Percentiles rank a stretch among this genome's conserved stretches.
Conservation (phyloP, 2,888 invertebrate genomes). For the Campoplex capitator region DNA sequence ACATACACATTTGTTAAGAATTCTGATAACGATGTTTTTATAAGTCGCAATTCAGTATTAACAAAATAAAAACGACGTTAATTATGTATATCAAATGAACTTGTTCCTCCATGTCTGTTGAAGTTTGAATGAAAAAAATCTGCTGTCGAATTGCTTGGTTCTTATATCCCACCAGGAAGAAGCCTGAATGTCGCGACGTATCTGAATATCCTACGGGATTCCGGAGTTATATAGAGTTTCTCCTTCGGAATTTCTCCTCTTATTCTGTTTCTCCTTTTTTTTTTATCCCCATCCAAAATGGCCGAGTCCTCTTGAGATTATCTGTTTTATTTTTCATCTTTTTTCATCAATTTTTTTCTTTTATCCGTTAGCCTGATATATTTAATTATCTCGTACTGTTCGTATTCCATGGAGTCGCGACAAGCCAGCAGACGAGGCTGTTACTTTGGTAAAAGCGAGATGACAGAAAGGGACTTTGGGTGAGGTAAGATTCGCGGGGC, state of each 20-base stretch:
- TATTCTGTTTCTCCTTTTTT: constrained; percentile 3
- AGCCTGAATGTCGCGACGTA: background rate
- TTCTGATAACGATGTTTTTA: no score
- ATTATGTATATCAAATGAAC: no score
- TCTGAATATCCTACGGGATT: constrained; percentile 1
- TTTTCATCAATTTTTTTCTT: constrained; percentile 31
- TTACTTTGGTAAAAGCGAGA: constrained; percentile 16
- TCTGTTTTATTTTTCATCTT: constrained; percentile 38
- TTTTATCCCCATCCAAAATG: background rate
- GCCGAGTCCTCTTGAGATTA: constrained; percentile 77
- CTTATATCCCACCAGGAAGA: background rate
- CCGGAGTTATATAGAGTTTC: constrained; percentile 52
- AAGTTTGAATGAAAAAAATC: background rate
- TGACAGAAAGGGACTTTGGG: constrained; percentile 22
- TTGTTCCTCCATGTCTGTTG: no score
- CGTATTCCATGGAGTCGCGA: constrained; percentile 1
- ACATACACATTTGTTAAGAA: no score
- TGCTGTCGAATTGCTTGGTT: background rate
- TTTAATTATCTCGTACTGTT: constrained; percentile 78
- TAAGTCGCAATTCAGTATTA: no score
- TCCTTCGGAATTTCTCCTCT: constrained; percentile 3
- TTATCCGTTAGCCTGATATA: constrained; percentile 75
- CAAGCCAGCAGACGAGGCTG: constrained; percentile 10
- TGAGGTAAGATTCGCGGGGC: constrained; percentile 23
- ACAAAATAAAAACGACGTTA: no score